These are phyloP conservation scores for Poeciliopsis infans DNA, from an alignment of 2,797 vertebrate genomes.

Conservation along the genomic window DNA sequence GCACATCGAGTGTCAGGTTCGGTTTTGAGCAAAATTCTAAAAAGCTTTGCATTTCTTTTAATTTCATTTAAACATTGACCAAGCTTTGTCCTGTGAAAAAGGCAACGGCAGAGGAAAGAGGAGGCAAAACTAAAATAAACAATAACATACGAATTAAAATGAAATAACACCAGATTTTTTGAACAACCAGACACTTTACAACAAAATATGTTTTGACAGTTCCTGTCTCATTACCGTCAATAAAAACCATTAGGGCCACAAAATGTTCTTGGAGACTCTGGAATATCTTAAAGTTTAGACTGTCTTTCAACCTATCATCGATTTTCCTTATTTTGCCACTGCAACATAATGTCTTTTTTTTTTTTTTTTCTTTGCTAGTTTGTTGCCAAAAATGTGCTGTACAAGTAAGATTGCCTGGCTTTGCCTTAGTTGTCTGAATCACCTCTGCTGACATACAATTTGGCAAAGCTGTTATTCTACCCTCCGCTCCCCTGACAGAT, in stretches of 20 bases:
- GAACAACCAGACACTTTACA: too few species aligned
- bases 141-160: too few species aligned
- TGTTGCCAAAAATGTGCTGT: too few species aligned
- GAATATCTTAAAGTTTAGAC: too few species aligned
- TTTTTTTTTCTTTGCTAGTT: too few species aligned
- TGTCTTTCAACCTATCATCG: too few species aligned
- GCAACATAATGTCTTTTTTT: too few species aligned
- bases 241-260: not conserved
- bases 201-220: not conserved
- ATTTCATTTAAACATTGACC: constrained; percentile 1
- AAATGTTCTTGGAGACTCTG: not conserved
- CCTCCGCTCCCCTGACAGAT: not conserved
- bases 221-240: not conserved
- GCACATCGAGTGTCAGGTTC: not conserved
- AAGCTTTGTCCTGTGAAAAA: not conserved
- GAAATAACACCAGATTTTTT: not conserved
- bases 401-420: too few species aligned
- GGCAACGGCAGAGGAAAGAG: not conserved
- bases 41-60: not conserved
- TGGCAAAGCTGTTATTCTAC: not conserved
- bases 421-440: not conserved
- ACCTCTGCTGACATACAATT: not conserved
- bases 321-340: too few species aligned
- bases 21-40: constrained; percentile 1
- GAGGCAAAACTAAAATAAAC: too few species aligned